Percentiles rank a stretch among this genome's conserved stretches.
phyloP scores from a whole-genome alignment of 2,797 vertebrate species.

The Hydrocynus forskahlii region DNA sequence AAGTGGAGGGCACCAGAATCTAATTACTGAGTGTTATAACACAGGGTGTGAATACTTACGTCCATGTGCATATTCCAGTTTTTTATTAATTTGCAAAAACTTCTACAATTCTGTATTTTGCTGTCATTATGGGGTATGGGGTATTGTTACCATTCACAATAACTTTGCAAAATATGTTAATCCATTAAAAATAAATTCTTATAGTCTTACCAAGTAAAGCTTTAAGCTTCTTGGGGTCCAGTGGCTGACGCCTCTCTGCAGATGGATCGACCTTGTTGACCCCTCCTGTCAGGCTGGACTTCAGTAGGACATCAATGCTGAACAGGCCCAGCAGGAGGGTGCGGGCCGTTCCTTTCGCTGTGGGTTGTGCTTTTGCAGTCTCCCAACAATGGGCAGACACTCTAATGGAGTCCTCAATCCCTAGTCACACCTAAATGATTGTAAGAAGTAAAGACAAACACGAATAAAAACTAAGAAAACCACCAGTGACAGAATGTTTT shows the following conservation, averaged over 20 bases:
- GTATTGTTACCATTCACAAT: too few species aligned
- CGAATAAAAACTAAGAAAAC: slow-evolving; percentile 17
- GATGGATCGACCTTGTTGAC: slow-evolving; percentile 34
- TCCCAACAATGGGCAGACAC: slow-evolving; percentile 32
- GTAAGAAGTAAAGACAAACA: neutral
- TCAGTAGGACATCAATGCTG: slow-evolving; percentile 11
- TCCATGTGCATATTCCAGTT: too few species aligned
- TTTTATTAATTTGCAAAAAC: too few species aligned
- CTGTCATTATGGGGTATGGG: too few species aligned
- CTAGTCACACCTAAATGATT: slow-evolving; percentile 21
- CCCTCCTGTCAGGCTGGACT: slow-evolving; percentile 42
- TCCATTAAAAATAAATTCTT: too few species aligned
- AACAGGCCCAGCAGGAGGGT: slow-evolving; percentile 32
- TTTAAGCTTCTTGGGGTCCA: slow-evolving; percentile 25
- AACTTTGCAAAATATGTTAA: too few species aligned
- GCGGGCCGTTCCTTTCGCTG: slow-evolving; percentile 27
- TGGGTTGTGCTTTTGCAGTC: slow-evolving; percentile 21
- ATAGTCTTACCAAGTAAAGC: slow-evolving; percentile 21
- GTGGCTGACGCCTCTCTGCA: neutral
- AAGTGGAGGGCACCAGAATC: too few species aligned
- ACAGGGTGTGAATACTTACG: too few species aligned
- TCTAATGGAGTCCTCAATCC: neutral
- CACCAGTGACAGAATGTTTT: neutral
- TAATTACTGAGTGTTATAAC: too few species aligned
- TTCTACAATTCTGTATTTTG: too few species aligned